Percentiles rank a stretch among this genome's conserved stretches.
phyloP scores from a whole-genome alignment of 2,888 invertebrate species.

The Diarsia mendica region DNA sequence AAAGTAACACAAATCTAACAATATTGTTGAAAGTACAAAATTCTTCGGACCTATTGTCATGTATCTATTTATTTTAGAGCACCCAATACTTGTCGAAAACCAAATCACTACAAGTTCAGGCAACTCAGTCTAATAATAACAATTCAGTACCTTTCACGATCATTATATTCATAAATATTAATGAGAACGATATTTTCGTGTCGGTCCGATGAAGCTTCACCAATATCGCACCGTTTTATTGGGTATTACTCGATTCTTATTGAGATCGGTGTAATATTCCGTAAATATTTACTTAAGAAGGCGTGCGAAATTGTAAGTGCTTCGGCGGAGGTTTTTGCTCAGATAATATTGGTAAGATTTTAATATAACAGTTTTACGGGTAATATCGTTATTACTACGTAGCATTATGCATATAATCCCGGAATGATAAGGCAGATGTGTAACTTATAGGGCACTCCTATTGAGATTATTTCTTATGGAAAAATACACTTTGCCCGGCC shows the following conservation, averaged over 20 bases:
- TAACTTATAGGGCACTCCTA: too few relatives aligned
- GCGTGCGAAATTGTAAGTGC: conserved; percentile 24
- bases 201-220: conserved; percentile 35
- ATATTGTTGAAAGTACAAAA: too few relatives aligned
- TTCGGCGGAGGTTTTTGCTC: background rate
- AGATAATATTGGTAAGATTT: conserved; percentile 14
- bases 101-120: background rate
- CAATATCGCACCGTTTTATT: conserved; percentile 46
- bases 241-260: conserved; percentile 43
- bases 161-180: conserved; percentile 66
- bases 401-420: too few relatives aligned
- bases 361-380: conserved; percentile 24
- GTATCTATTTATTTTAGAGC: background rate
- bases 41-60: too few relatives aligned
- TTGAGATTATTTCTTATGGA: too few relatives aligned
- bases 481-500: too few relatives aligned
- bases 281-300: conserved; percentile 44
- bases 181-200: conserved; percentile 59
- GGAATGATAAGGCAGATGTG: too few relatives aligned
- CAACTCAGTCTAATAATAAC: conserved; percentile 10
- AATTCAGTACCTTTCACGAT: conserved; percentile 24
- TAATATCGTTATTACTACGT: background rate
- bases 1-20: too few relatives aligned
- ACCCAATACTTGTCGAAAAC: background rate
- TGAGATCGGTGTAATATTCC: conserved; percentile 40